Conservation (phyloP, 2,113 vertebrate species). For the Mungos mungo region DNA sequence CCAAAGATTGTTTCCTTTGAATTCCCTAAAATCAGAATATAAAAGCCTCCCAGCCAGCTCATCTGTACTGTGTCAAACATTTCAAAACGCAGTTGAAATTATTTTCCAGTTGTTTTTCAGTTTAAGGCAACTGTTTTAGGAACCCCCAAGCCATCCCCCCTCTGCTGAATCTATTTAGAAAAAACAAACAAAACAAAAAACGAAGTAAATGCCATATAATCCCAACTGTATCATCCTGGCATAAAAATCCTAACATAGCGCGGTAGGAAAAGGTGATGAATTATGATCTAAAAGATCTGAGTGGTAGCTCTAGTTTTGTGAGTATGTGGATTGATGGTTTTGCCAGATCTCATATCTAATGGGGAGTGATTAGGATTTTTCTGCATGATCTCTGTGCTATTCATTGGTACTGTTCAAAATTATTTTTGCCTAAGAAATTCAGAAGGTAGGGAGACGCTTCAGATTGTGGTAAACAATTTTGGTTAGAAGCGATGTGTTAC, state of each 20-base stretch:
- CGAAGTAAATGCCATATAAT: not conserved
- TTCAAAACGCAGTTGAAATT: conserved; percentile 37
- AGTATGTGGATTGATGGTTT: not conserved
- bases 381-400: not conserved
- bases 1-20: conserved; percentile 37
- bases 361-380: not conserved
- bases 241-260: not conserved
- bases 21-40: not conserved
- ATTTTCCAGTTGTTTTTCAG: conserved; percentile 38
- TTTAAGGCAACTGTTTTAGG: conserved; percentile 54
- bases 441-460: not conserved
- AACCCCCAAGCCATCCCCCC: not conserved
- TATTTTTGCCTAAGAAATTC: not conserved
- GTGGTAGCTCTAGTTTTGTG: not conserved
- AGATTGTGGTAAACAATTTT: not conserved
- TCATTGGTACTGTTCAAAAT: not conserved
- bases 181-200: not conserved
- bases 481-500: not conserved
- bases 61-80: not conserved
- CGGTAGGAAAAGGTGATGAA: not conserved
- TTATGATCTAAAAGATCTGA: not conserved
- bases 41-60: conserved; percentile 19
- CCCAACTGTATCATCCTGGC: not conserved
- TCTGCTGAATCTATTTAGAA: not conserved
- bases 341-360: not conserved